Evolutionary conservation across 1,140 invertebrate genomes (phyloP), one percentile per base, ranked within the genome.

Genomic region (Drosophila nigromelanica): DNA sequence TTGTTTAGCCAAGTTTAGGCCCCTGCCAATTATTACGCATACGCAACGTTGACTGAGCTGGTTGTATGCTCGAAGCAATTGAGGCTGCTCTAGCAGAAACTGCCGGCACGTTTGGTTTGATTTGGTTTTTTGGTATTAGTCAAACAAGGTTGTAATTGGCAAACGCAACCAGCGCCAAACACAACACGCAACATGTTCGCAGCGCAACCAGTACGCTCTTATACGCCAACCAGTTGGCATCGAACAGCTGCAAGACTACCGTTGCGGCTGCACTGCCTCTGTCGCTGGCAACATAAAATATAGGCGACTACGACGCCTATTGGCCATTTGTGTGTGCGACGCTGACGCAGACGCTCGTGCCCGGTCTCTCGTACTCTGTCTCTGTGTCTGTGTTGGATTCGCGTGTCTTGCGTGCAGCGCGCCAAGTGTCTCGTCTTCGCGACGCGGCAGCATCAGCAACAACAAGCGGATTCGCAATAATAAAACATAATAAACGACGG

Each of bases 301-400:
- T 87, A 87, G 47, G 61, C 66, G 62, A 64, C 47, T 54, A 64
- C 51, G 47, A 58, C 64, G 79, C 76, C 77, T 77, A 67, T 89
- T 64, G 83, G 85, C 77, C 85, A 89, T 90, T 89, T 80, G 80
- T 78, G 73, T 80, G 58, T 76, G 85, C 71, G 79, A 79, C 79
- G 83, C 73, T 52, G 68, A 72, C 68, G 73, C 50, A 73, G 69
- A 76, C 69, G 68, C 54, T 74, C 39, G 45, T 50, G 56, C 40
- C 21, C 12, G 15, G 43, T 45, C 27, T 52, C 50, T 52, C 27
- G 4, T n/a, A 7, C 6, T 33, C 35, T 1, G 18, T 47, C 12
- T 51, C 47, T 5, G 18, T 33, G 50, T 14, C n/a, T 50, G 45
- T 48, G 48, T 50, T n/a, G 12, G 47, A 51, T 45, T 73, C 64